A percentile compares a stretch with the other conserved stretches of the same genome.
These are phyloP conservation scores for Microtus oregoni DNA, from an alignment of 2,113 vertebrate species.

Conservation along the genomic window DNA sequence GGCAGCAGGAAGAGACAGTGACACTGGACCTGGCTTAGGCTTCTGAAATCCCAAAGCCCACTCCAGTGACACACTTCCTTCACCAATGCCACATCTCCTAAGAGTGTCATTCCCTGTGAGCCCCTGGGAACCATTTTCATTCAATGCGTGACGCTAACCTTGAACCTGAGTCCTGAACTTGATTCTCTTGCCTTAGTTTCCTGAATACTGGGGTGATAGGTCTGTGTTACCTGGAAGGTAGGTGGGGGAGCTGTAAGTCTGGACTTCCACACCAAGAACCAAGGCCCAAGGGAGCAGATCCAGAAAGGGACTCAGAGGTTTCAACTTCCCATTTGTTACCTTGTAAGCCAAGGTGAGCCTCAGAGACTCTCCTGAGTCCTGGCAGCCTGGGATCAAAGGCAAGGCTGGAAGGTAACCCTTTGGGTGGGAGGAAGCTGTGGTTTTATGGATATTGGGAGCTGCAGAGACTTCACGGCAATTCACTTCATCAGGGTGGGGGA, in stretches of 20 bases:
- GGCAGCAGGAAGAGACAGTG: background rate
- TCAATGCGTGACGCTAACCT: background rate
- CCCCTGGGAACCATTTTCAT: background rate
- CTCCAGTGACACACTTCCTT: background rate
- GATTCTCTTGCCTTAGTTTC: background rate
- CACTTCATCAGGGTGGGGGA: background rate
- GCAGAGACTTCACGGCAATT: background rate
- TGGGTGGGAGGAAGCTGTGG: background rate
- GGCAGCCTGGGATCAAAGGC: background rate
- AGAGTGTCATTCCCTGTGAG: background rate
- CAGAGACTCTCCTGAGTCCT: background rate
- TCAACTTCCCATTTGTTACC: background rate
- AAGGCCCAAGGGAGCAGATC: background rate
- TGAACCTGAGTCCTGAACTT: background rate
- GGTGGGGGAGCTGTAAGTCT: background rate
- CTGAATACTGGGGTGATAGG: background rate
- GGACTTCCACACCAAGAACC: background rate
- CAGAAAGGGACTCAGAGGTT: background rate
- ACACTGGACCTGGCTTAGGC: background rate
- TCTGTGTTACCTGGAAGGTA: background rate
- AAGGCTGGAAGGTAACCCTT: background rate
- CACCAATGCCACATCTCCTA: background rate
- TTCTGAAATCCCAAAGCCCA: background rate
- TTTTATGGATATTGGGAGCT: background rate
- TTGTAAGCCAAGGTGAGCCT: background rate